Percentiles rank a stretch among this genome's conserved stretches.
These are phyloP conservation scores for Hyles lineata DNA, from an alignment of 2,888 invertebrate species.

Conservation along the genomic window DNA sequence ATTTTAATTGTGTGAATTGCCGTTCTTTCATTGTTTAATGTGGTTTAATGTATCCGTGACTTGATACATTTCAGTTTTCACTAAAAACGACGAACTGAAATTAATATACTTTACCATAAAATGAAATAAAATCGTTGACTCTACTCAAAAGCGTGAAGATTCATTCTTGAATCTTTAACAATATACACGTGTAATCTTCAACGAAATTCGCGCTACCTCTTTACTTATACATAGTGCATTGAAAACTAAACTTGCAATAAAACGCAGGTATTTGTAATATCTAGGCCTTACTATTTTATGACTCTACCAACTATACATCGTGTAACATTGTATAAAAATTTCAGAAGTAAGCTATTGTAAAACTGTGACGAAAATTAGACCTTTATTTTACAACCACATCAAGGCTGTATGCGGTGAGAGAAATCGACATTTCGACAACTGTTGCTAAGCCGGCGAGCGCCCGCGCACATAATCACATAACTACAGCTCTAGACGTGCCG, in stretches of 20 bases:
- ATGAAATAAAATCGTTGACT: not conserved
- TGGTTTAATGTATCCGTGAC: too few relatives aligned
- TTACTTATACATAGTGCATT: too few relatives aligned
- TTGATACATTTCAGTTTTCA: too few relatives aligned
- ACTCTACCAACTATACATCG: not conserved
- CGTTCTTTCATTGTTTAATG: not conserved
- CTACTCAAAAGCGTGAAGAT: too few relatives aligned
- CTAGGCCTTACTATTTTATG: not conserved
- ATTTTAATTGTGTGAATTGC: not conserved
- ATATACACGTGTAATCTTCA: too few relatives aligned
- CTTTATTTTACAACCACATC: slow-evolving; percentile 30
- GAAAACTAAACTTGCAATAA: not conserved
- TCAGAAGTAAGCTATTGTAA: slow-evolving; percentile 13
- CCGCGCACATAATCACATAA: slow-evolving; percentile 34
- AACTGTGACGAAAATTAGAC: slow-evolving; percentile 28
- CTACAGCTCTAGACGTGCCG: slow-evolving; percentile 22
- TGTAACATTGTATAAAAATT: slow-evolving; percentile 7
- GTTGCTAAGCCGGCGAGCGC: slow-evolving; percentile 35
- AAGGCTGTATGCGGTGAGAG: slow-evolving; percentile 35
- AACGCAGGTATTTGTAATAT: not conserved
- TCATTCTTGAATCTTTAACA: too few relatives aligned
- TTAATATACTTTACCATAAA: not conserved
- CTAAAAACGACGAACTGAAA: too few relatives aligned
- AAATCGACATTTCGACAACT: slow-evolving; percentile 35
- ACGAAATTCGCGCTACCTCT: too few relatives aligned